Evolutionary conservation across 2,888 invertebrate species (phyloP), one percentile per base, ranked within the genome.

Genomic region (Lasioglossum figueresi): DNA sequence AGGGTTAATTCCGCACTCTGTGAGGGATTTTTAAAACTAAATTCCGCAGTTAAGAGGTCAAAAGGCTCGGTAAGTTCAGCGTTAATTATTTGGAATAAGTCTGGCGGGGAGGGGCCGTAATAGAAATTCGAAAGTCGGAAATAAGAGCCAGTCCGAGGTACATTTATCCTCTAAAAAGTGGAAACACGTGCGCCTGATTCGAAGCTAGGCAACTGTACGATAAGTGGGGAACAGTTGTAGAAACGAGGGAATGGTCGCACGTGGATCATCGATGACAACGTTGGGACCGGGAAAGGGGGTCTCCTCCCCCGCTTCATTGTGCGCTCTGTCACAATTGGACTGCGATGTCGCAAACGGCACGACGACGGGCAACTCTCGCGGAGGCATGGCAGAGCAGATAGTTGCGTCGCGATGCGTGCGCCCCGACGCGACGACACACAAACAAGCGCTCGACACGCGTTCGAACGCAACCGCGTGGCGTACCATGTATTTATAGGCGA

Each of bases 401-500:
- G 83, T 76, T 79, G 82, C 81, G 79, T 56, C 23, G 52, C 74
- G 66, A 83, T 82, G 87, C 81, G 83, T 68, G 68, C 78, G 76
- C 73, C 78, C 77, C 59, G 14, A 48, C 66, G 56, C 59, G 14
- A 48, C 66, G 56, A 27, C 73, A 68, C 83, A 87, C 87, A 87
- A 84, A 87, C 87, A 87, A 84, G 79, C 77, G 79, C 76, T 82
- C 88, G 82, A n/a, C 83, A 80, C 75, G 84, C 80, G 86, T 84
- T 56, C 74, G 79, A 80, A 77, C 84, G 80, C 71, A 84, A 79
- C 83, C 70, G 79, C 45, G 80, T 43, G 45, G 27, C 37, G 70
- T 12, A 70, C 86, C n/a, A n/a, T n/a, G n/a, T 86, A 84, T 89
- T 87, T 86, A 89, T 87, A 89, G 63, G 27, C 56, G 85, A 45